phyloP scores from a whole-genome alignment of 2,113 vertebrate species.

The Shinisaurus crocodilurus region DNA sequence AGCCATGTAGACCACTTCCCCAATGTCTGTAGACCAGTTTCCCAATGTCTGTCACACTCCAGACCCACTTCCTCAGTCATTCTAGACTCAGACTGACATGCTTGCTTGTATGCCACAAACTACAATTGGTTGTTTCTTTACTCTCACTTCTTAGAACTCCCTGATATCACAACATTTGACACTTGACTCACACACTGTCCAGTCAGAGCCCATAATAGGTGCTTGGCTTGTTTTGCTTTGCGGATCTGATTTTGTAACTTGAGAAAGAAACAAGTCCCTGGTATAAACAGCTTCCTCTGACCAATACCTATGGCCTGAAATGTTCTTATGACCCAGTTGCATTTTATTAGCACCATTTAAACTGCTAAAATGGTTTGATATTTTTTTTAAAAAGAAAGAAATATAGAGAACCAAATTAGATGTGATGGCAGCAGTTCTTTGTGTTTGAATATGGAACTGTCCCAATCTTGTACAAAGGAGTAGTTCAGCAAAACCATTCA shows the following conservation, averaged over 20 bases:
- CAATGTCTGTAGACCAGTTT: too few species aligned
- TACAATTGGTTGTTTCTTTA: not conserved
- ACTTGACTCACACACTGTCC: not conserved
- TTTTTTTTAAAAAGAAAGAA: not conserved
- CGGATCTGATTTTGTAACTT: slow-evolving; percentile 24
- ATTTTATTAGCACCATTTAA: slow-evolving; percentile 3
- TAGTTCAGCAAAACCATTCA: not conserved
- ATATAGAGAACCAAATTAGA: not conserved
- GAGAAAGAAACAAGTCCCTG: slow-evolving; percentile 17
- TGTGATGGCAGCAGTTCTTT: not conserved
- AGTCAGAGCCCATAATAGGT: not conserved
- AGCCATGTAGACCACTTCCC: not conserved
- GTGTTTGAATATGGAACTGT: not conserved
- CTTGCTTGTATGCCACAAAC: not conserved
- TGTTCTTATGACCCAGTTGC: not conserved
- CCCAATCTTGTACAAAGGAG: not conserved
- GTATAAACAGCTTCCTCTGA: slow-evolving; percentile 19
- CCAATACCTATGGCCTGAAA: not conserved
- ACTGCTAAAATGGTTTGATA: not conserved
- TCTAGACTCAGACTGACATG: not conserved
- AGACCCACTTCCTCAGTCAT: not conserved
- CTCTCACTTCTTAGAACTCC: not conserved
- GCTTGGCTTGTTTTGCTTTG: not conserved
- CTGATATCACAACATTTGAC: not conserved
- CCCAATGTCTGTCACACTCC: not conserved